phyloP scores from a whole-genome alignment of 2,888 invertebrate species.

The Hedya salicella region DNA sequence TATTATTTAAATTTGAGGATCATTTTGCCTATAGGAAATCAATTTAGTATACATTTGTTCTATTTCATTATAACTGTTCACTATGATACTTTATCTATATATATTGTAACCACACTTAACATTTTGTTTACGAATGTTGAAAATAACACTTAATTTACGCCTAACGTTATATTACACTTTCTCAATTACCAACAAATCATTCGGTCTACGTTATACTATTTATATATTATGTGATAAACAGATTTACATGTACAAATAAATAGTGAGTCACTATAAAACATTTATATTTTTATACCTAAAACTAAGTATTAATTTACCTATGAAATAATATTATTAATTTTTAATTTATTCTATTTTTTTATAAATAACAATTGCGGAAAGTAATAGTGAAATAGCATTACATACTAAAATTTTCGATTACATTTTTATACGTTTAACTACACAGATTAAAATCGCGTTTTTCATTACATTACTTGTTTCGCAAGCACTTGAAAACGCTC shows the following conservation, averaged over 20 bases:
- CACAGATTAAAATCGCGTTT: constrained; percentile 35
- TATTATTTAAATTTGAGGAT: constrained; percentile 37
- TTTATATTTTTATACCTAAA: constrained; percentile 54
- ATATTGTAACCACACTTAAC: constrained; percentile 66
- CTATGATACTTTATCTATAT: constrained; percentile 37
- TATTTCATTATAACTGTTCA: constrained; percentile 40
- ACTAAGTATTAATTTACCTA: constrained; percentile 56
- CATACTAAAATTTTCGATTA: constrained; percentile 38
- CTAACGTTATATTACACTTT: constrained; percentile 61
- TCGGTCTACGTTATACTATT: constrained; percentile 62
- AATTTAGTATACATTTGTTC: constrained; percentile 33
- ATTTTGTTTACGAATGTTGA: constrained; percentile 56
- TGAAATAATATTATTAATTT: constrained; percentile 50
- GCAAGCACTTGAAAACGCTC: constrained; percentile 38
- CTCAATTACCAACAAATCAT: constrained; percentile 71
- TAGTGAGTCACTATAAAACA: constrained; percentile 69
- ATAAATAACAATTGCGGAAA: constrained; percentile 35
- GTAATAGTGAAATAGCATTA: constrained; percentile 28
- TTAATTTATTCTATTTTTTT: constrained; percentile 43
- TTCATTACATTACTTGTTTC: constrained; percentile 7
- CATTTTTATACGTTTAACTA: constrained; percentile 34
- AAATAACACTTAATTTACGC: constrained; percentile 71
- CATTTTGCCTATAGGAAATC: constrained; percentile 30
- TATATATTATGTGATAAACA: constrained; percentile 60
- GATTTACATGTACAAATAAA: constrained; percentile 72